phyloP scores from a whole-genome alignment of 2,888 invertebrate species.

The Galerucella nymphaeae region DNA sequence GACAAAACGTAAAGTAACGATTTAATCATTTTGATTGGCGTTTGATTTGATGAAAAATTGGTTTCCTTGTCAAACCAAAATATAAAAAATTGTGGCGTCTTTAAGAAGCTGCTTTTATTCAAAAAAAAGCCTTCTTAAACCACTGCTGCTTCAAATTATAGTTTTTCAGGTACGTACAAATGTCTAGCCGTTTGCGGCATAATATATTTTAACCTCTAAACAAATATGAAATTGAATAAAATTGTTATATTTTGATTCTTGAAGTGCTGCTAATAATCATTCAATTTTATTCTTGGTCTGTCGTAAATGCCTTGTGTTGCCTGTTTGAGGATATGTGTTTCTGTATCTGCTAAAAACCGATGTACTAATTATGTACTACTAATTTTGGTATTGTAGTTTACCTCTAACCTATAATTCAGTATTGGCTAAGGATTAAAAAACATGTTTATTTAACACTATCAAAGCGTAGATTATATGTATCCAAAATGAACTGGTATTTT shows the following conservation, averaged over 20 bases:
- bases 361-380: too few species aligned
- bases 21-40: neutral
- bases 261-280: neutral
- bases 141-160: neutral
- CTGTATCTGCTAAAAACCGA: neutral
- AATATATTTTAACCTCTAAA: slow-evolving; percentile 23
- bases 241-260: neutral
- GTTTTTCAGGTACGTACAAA: slow-evolving; percentile 5
- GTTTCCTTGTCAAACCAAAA: slow-evolving; percentile 11
- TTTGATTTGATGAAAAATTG: neutral
- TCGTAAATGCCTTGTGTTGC: neutral
- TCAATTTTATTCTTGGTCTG: neutral
- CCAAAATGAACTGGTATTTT: neutral
- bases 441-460: too few species aligned
- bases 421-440: too few species aligned
- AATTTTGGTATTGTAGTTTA: too few species aligned
- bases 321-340: neutral
- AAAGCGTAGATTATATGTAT: neutral
- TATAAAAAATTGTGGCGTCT: slow-evolving; percentile 28
- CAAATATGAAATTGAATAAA: neutral
- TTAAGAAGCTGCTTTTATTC: neutral
- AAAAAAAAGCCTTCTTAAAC: neutral
- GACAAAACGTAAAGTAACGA: neutral
- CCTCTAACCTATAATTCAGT: too few species aligned
- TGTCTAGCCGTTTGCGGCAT: slow-evolving; percentile 14